Base-by-base conservation (phyloP, 2,797 vertebrate genomes). In the Dermochelys coriacea region DNA sequence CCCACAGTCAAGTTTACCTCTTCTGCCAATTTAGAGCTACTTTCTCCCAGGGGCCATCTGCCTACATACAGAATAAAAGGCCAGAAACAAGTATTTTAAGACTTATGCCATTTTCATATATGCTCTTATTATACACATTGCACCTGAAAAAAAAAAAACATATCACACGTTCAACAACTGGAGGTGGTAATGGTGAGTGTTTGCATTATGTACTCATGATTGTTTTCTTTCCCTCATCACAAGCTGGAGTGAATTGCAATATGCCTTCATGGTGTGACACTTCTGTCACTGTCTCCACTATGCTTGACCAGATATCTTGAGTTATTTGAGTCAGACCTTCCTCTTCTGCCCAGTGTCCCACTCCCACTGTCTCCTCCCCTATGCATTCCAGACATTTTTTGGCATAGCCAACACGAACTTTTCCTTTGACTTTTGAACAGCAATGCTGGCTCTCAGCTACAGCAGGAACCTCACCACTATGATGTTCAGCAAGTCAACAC, bases 11-110 rank as follows among this genome's bases (percentile, higher is more conserved):
- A 91, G 51, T 61, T 93, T 84, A 94, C 68, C 84, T n/a, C 94
- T 92, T 88, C 94, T 96, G 95, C 95, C 96, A 97, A 90, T 88
- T 96, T 93, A 55, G 80, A 93, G 93, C 94, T 92, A 45, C 50
- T 55, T 64, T 59, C 59, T 23, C 61, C 80, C n/a, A 87, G 68
- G 61, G 92, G 27, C 92, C 96, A 95, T 94, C 93, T 97, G 95
- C 92, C 96, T 93, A 91, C 91, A 97, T 86, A 97, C 10, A 71
- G 68, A 71, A 37, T 68, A 95, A 92, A 92, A 95, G 89, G n/a
- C 37, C 15, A 91, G 89, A 90, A 89, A 88, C 5, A 75, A 94
- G 87, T 80, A 87, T 51, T 75, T 77, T 84, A 23, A 71, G 83
- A 82, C 78, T 82, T 54, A n/a, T 27, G 64, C 74, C 8, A 23